Percentiles rank a stretch among this genome's conserved stretches.
phyloP scores from a whole-genome alignment of 2,888 invertebrate genomes.

The Polydesmus complanatus region DNA sequence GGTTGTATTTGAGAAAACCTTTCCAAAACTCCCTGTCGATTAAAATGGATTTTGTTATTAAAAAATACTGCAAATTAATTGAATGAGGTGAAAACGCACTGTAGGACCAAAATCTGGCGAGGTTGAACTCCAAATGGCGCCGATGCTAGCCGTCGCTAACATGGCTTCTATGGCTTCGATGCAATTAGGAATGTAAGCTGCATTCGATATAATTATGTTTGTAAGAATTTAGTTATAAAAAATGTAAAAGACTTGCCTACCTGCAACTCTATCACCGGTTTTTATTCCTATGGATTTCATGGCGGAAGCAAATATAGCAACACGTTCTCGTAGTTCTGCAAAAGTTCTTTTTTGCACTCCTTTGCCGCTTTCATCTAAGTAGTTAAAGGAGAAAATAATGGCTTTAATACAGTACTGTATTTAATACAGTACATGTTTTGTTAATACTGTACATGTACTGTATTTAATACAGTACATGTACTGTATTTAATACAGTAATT shows the following conservation, averaged over 20 bases:
- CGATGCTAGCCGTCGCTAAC: conserved; percentile 39
- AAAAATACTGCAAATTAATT: too few species aligned
- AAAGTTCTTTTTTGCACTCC: conserved; percentile 28
- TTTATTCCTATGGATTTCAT: conserved; percentile 31
- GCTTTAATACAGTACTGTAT: too few species aligned
- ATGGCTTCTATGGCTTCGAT: conserved; percentile 38
- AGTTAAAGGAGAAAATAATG: not conserved
- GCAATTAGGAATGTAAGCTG: conserved; percentile 38
- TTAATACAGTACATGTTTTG: too few species aligned
- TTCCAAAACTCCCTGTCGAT: conserved; percentile 34
- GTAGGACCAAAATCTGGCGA: conserved; percentile 41
- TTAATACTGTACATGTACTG: too few species aligned
- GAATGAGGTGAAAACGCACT: too few species aligned
- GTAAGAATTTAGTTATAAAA: too few species aligned
- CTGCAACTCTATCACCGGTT: conserved; percentile 38
- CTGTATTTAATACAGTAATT: too few species aligned
- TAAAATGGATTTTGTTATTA: conserved; percentile 5
- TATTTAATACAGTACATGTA: too few species aligned
- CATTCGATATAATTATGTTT: too few species aligned
- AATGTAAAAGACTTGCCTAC: too few species aligned
- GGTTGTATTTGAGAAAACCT: conserved; percentile 40
- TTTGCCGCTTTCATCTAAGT: conserved; percentile 24
- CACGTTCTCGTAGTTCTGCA: conserved; percentile 29
- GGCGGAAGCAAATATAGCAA: conserved; percentile 32
- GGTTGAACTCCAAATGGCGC: conserved; percentile 41